Base-by-base conservation (phyloP, 2,888 invertebrate species). In the Platycheirus albimanus region DNA sequence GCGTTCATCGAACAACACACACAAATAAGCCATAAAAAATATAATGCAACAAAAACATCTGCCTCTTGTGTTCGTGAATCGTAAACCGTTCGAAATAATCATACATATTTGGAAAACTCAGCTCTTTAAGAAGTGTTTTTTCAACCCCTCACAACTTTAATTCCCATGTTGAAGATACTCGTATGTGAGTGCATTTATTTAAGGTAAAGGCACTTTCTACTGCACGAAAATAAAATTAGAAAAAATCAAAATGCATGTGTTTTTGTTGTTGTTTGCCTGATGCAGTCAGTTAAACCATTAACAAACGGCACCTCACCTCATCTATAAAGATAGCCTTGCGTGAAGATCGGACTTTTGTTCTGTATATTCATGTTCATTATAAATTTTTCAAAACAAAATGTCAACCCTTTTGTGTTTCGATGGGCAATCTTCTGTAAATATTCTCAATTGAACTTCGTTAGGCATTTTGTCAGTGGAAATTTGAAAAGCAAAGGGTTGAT, bases 241-340 rank as follows among this genome's bases (percentile, higher is more conserved):
- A n/a, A n/a, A 81, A 81, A 71, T 81, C 72, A 69, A 78, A 83
- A 74, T 72, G 56, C 78, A 83, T 78, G 69, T 78, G 70, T 56
- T 78, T 58, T 17, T 43, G 13, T 4, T 13, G 3, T 24, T 24
- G n/a, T n/a, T n/a, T n/a, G n/a, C n/a, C n/a, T n/a, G n/a, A n/a
- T n/a, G n/a, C n/a, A n/a, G n/a, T n/a, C n/a, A n/a, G n/a, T 24
- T 24, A 63, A 58, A 75, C 80, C 51, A 61, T 66, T 75, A 76
- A 63, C 63, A 56, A 71, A 66, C 63, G 54, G 24, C 24, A 24
- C 24, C 24, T 24, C 24, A 24, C 24, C 24, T 24, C 24, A 24
- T 24, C 6, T 24, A 24, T 24, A 24, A 24, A 24, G 24, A 4
- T 24, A 24, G 3, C 6, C 24, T 24, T 24, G 3, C 24, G 6